Percentiles rank a stretch among this genome's conserved stretches.
phyloP scores from a whole-genome alignment of 2,888 invertebrate genomes.

The Linnaemya tessellans region DNA sequence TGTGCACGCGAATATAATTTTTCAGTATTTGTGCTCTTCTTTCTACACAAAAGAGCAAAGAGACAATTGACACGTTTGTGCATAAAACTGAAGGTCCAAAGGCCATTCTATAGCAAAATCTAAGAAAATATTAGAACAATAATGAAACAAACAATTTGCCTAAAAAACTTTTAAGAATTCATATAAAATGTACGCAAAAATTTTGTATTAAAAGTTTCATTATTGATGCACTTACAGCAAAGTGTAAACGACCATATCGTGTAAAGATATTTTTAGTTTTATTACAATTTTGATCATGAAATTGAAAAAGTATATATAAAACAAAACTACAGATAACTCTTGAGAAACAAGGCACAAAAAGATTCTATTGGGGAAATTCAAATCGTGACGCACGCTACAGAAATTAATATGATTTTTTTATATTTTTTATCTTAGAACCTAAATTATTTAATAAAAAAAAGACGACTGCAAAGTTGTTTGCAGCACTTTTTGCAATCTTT shows the following conservation, averaged over 20 bases:
- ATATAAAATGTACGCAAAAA: not conserved
- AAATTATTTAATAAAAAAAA: no score
- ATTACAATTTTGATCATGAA: slow-evolving; percentile 1
- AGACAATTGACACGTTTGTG: not conserved
- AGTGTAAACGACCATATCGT: not conserved
- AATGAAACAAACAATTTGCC: not conserved
- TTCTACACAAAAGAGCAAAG: not conserved
- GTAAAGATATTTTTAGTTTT: slow-evolving; percentile 1
- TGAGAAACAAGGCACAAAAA: not conserved
- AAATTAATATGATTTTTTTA: no score
- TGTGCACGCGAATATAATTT: not conserved
- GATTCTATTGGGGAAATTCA: no score
- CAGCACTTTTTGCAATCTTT: no score
- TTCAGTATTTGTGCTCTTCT: not conserved
- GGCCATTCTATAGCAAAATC: slow-evolving; percentile 11
- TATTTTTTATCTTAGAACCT: no score
- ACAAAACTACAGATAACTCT: not conserved
- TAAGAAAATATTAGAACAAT: not conserved
- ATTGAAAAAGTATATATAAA: not conserved
- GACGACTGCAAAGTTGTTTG: no score
- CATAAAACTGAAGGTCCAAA: slow-evolving; percentile 14
- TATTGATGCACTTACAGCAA: not conserved
- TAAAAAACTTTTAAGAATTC: not conserved
- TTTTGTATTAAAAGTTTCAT: not conserved
- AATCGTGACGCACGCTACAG: no score